Conservation (phyloP, 2,888 invertebrate genomes). For the Argyra leucocephala region DNA sequence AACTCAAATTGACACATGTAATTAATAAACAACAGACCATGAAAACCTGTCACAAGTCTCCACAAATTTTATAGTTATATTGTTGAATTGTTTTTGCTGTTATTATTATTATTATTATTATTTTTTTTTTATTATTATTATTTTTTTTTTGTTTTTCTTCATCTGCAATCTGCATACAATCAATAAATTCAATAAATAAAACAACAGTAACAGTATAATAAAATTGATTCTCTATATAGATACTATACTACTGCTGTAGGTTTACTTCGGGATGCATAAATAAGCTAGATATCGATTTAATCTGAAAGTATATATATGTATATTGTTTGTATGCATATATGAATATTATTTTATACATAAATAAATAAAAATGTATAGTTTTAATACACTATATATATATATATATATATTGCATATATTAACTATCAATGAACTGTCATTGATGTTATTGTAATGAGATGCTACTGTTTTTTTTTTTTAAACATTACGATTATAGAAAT, state of each 20-base stretch:
- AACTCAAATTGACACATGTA: constrained; percentile 11
- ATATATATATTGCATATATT: not conserved
- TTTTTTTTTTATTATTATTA: not conserved
- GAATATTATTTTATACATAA: too few relatives aligned
- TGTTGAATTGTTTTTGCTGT: not conserved
- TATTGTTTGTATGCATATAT: not conserved
- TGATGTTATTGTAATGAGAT: not conserved
- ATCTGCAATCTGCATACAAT: constrained; percentile 4
- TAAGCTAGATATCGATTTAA: not conserved
- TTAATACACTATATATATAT: too few relatives aligned
- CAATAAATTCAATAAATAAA: not conserved
- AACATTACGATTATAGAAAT: not conserved
- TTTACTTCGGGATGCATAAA: not conserved
- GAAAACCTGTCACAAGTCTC: constrained; percentile 6
- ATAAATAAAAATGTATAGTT: too few relatives aligned
- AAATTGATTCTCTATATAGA: not conserved
- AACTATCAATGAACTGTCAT: constrained; percentile 1
- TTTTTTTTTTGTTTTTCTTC: not conserved
- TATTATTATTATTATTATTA: not conserved
- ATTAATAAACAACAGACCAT: constrained; percentile 10
- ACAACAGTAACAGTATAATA: not conserved
- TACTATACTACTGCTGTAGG: too few relatives aligned
- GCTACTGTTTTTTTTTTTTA: not conserved
- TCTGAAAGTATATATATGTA: not conserved
- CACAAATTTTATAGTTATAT: constrained; percentile 1